Percentiles rank a stretch among this genome's conserved stretches.
These are phyloP conservation scores for Rhinella marina DNA, from an alignment of 2,797 vertebrate species.

Conservation along the genomic window DNA sequence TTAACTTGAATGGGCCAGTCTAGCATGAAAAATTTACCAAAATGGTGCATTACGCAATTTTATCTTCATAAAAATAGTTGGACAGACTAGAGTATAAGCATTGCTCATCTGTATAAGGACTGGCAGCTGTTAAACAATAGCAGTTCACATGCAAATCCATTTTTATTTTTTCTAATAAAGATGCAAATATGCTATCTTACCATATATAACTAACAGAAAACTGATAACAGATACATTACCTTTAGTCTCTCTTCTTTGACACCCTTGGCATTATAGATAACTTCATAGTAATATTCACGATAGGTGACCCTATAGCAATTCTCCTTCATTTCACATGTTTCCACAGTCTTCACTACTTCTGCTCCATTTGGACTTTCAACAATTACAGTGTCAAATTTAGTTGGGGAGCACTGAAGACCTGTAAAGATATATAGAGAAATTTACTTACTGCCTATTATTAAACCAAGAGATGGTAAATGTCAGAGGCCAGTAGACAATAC, in stretches of 20 bases:
- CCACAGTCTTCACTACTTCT: slow-evolving; percentile 74
- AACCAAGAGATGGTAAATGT: background rate
- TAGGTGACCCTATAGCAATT: slow-evolving; percentile 76
- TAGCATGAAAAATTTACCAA: too few species aligned
- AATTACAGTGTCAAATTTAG: slow-evolving; percentile 75
- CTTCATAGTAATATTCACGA: slow-evolving; percentile 77
- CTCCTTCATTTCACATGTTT: slow-evolving; percentile 75
- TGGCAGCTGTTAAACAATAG: background rate
- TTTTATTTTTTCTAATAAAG: background rate
- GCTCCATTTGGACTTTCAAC: slow-evolving; percentile 75
- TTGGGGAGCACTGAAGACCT: slow-evolving; percentile 79
- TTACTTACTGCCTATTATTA: background rate
- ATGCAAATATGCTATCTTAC: background rate
- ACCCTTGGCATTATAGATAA: slow-evolving; percentile 68
- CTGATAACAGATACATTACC: slow-evolving; percentile 64
- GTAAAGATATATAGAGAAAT: background rate
- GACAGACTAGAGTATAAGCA: too few species aligned
- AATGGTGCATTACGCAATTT: too few species aligned
- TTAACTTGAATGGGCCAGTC: too few species aligned
- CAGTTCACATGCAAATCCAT: background rate
- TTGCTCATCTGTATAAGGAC: too few species aligned
- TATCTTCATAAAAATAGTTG: too few species aligned
- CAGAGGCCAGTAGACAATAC: background rate
- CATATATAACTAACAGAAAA: background rate
- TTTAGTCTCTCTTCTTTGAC: slow-evolving; percentile 74